These are phyloP conservation scores for Tetragonisca angustula DNA, from an alignment of 2,888 invertebrate species.

Conservation along the genomic window DNA sequence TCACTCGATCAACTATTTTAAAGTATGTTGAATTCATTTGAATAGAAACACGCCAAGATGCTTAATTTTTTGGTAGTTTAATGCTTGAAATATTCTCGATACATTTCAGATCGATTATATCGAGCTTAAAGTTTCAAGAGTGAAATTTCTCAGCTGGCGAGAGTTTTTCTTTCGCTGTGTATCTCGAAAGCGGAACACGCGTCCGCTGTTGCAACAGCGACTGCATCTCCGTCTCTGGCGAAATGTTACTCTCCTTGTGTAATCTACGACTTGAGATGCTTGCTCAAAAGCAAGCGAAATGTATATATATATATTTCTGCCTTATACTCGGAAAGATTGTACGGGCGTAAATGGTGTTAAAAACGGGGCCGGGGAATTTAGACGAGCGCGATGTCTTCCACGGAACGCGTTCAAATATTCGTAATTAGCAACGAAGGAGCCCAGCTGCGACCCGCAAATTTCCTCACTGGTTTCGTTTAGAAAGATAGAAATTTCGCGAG, in stretches of 20 bases:
- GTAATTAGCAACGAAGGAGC: neutral
- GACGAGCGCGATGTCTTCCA: neutral
- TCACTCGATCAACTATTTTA: no score
- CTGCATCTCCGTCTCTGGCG: neutral
- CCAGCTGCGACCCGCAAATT: neutral
- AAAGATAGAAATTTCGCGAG: no score
- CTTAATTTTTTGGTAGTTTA: no score
- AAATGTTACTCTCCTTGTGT: neutral
- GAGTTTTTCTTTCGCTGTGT: neutral
- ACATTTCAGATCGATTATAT: no score
- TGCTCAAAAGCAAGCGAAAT: neutral
- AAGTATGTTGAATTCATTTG: no score
- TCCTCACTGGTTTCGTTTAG: neutral
- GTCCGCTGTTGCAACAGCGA: neutral
- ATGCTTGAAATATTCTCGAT: no score
- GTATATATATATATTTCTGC: neutral
- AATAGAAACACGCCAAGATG: no score
- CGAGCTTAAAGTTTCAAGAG: no score
- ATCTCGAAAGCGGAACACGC: neutral
- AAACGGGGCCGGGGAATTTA: neutral
- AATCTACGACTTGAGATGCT: conserved; percentile 7
- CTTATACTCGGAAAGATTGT: neutral
- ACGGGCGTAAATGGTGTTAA: neutral
- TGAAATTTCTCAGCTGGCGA: no score
- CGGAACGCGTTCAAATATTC: conserved; percentile 1